A percentile compares a stretch with the other conserved stretches of the same genome.
Evolutionary conservation across 2,888 invertebrate genomes (phyloP).

Genomic region (Cerceris ruficornis): DNA sequence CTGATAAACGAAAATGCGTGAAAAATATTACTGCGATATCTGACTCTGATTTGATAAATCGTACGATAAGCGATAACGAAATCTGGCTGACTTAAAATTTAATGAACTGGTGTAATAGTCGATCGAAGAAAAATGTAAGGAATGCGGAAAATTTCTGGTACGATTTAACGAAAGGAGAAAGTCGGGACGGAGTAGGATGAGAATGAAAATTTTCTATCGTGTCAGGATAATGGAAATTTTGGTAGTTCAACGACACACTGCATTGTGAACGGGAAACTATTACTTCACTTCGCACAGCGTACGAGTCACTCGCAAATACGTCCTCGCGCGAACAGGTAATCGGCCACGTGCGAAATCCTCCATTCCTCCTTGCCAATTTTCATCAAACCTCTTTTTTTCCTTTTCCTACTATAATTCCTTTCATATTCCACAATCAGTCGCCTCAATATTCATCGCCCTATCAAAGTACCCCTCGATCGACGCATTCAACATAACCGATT

Average conservation of each 20-base stretch:
- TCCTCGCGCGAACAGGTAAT: not conserved
- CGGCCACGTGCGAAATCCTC: conserved; percentile 7
- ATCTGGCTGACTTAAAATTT: too few relatives aligned
- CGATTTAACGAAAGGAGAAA: not conserved
- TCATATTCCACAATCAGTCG: too few relatives aligned
- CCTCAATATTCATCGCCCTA: too few relatives aligned
- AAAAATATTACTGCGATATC: too few relatives aligned
- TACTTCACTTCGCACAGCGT: conserved; percentile 6
- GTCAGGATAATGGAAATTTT: not conserved
- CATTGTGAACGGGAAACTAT: not conserved
- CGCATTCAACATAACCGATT: too few relatives aligned
- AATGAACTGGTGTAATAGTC: too few relatives aligned
- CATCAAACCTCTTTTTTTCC: not conserved
- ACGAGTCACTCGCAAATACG: not conserved
- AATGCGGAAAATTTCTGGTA: not conserved
- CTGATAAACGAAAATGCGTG: too few relatives aligned
- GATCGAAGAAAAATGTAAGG: not conserved
- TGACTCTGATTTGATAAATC: not conserved
- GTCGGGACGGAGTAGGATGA: conserved; percentile 31
- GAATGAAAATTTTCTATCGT: conserved; percentile 43
- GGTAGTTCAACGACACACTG: conserved; percentile 18
- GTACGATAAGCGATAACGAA: too few relatives aligned
- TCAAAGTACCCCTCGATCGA: too few relatives aligned
- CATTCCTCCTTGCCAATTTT: not conserved
- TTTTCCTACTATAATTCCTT: too few relatives aligned